Conservation (phyloP, 1,140 invertebrate species). For the Drosophila sechellia region DNA sequence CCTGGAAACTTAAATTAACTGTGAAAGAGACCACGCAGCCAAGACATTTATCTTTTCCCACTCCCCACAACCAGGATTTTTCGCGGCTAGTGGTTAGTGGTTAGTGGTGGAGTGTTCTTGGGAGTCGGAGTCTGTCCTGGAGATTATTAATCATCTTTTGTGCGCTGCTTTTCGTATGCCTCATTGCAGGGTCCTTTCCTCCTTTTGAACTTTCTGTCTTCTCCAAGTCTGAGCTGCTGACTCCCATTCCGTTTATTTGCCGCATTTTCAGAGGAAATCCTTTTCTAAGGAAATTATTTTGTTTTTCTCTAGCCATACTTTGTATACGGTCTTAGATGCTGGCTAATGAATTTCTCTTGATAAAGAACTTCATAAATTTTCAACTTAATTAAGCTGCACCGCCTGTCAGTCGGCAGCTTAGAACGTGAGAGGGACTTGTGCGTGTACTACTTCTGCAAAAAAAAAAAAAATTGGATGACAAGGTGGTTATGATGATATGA, state of each 20-base stretch:
- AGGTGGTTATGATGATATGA: constrained; percentile 12
- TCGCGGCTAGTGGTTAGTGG: neutral
- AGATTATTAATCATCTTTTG: constrained; percentile 83
- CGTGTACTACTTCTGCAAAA: neutral
- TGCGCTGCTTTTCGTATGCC: constrained; percentile 69
- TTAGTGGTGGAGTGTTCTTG: constrained; percentile 6
- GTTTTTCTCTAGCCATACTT: constrained; percentile 17
- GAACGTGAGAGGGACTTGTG: constrained; percentile 29
- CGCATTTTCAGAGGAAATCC: constrained; percentile 53
- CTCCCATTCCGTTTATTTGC: neutral
- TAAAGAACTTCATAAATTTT: constrained; percentile 77
- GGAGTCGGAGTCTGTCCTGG: constrained; percentile 36
- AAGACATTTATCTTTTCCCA: constrained; percentile 79
- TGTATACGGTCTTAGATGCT: constrained; percentile 33
- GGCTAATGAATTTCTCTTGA: constrained; percentile 75
- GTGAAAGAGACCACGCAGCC: constrained; percentile 81
- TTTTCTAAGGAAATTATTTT: constrained; percentile 59
- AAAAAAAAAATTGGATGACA: neutral
- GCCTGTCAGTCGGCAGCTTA: constrained; percentile 37
- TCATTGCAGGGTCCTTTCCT: constrained; percentile 52
- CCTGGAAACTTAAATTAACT: constrained; percentile 80
- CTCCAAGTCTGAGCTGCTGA: constrained; percentile 7
- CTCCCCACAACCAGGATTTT: constrained; percentile 36
- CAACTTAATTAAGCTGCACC: constrained; percentile 77
- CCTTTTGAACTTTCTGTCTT: constrained; percentile 56